Evolutionary conservation across 2,797 vertebrate genomes (phyloP).

Genomic region (Ctenopoma multispine): DNA sequence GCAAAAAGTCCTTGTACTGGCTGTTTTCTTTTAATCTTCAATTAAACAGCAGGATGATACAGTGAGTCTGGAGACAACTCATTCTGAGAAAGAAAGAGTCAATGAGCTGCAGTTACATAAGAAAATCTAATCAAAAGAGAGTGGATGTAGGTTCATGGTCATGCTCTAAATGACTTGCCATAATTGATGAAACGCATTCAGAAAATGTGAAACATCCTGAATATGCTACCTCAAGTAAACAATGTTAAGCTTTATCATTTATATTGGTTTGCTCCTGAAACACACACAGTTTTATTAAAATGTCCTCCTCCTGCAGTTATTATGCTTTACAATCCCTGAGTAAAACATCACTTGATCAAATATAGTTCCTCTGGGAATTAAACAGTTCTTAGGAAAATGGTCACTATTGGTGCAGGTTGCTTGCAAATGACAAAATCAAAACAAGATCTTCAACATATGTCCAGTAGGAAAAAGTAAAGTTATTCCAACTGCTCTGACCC

Average conservation of each 20-base stretch:
- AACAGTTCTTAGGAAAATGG: not conserved
- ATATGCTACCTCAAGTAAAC: not conserved
- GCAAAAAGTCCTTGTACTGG: conserved; percentile 18
- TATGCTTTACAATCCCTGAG: not conserved
- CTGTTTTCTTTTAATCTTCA: conserved; percentile 2
- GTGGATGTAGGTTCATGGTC: conserved; percentile 6
- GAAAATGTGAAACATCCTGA: conserved; percentile 1
- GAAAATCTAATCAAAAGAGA: conserved; percentile 19
- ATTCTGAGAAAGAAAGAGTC: conserved; percentile 1
- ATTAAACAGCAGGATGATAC: conserved; percentile 6
- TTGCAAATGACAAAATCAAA: not conserved
- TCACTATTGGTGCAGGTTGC: not conserved
- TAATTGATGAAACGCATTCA: no score
- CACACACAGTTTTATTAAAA: conserved; percentile 15
- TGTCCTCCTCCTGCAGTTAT: conserved; percentile 20
- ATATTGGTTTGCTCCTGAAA: conserved; percentile 26
- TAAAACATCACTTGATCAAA: conserved; percentile 15
- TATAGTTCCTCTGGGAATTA: not conserved
- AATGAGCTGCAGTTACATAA: conserved; percentile 24
- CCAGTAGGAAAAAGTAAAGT: not conserved
- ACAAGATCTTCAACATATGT: not conserved
- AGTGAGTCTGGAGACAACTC: not conserved
- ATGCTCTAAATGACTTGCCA: no score
- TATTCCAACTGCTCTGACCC: conserved; percentile 1
- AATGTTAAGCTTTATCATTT: not conserved